Evolutionary conservation across 2,888 invertebrate genomes (phyloP), one percentile per base, ranked within the genome.

Genomic region (Drosophila greeni): DNA sequence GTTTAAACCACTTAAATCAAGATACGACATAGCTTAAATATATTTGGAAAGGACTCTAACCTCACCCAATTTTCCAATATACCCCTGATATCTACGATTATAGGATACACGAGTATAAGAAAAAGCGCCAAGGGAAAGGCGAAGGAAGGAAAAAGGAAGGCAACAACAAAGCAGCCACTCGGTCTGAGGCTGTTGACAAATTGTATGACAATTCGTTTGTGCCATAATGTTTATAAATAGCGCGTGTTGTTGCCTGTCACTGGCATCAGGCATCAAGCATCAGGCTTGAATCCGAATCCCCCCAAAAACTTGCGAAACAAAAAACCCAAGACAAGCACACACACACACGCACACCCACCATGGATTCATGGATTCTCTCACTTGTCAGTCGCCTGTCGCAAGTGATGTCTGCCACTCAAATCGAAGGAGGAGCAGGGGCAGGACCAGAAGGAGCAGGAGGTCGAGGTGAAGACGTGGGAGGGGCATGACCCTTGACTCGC

Each of bases 151-250:
- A 60, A 54, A 57, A 53, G 55, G 16, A 24, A 36, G 24, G 39
- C 39, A 49, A 45, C 45, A 37, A 65, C 64, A 80, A 78, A 66
- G 69, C 60, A 48, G 56, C 66, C 70, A 64, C 69, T 68, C 55
- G 60, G 43, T 45, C 64, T 51, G 51, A 49, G 47, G 71, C 81
- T 74, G 75, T 79, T 85, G 85, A 84, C 84, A 85, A 85, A 84
- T 85, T 78, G 76, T 82, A 84, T 82, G 81, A 75, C 78, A 80
- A 83, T 83, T 78, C 83, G 84, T 84, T 83, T 83, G 84, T 80
- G 80, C 84, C 76, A 84, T 81, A 84, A 85, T 84, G 81, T 83
- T 85, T 82, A 85, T 81, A 85, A 85, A 84, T 82, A 82, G 79
- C 76, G 75, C 66, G 70, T 76, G 74, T 79, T 84, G 71, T 69